Conservation (phyloP, 2,797 vertebrate genomes). For the Labeo calbasu region DNA sequence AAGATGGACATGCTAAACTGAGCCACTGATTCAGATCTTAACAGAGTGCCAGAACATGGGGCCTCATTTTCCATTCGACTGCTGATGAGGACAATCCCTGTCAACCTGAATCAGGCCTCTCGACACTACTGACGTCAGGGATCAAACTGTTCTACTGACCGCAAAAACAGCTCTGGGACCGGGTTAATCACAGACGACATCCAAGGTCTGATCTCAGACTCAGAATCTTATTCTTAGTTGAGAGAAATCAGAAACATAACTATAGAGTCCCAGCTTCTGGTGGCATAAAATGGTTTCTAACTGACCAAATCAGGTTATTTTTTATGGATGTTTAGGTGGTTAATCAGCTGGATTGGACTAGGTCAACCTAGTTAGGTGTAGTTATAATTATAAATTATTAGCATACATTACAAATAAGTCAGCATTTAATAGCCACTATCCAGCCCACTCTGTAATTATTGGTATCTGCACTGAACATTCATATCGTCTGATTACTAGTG, state of each 20-base stretch:
- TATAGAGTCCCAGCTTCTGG: too few relatives aligned
- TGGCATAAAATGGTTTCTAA: neutral
- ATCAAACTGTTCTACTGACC: conserved; percentile 28
- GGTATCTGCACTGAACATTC: neutral
- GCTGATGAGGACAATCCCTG: conserved; percentile 41
- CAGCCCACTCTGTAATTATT: neutral
- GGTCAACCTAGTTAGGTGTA: conserved; percentile 2
- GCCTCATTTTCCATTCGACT: conserved; percentile 47
- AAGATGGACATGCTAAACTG: neutral
- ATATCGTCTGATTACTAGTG: neutral
- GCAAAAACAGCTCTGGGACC: neutral
- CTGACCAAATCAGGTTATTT: neutral
- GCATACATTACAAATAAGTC: neutral
- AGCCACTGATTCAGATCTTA: neutral
- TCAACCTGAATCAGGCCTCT: conserved; percentile 28
- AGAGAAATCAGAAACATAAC: neutral
- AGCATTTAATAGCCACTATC: too few relatives aligned
- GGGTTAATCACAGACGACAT: neutral
- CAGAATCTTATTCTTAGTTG: neutral
- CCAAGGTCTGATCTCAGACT: neutral
- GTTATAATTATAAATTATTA: neutral
- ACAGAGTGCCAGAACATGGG: neutral
- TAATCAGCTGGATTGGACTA: neutral
- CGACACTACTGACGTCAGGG: conserved; percentile 27
- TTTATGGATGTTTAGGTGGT: neutral